Percentiles rank a stretch among this genome's conserved stretches.
These are phyloP conservation scores for Prosopocoilus inquinatus DNA, from an alignment of 2,888 invertebrate genomes.

Conservation along the genomic window DNA sequence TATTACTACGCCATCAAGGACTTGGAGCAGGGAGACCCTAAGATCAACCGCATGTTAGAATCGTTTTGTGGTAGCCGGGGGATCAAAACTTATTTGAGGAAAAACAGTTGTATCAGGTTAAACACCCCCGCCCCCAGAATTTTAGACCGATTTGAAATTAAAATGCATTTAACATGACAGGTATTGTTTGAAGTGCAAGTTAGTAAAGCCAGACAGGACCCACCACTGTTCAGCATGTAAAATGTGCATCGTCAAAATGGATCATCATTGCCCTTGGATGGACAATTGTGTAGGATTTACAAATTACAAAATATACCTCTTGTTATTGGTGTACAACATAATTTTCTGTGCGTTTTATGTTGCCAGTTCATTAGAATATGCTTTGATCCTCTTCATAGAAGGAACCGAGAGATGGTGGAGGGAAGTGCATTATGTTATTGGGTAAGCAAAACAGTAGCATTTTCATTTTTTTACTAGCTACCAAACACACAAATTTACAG, in stretches of 20 bases:
- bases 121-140: too few relatives aligned
- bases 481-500: slow-evolving; percentile 8
- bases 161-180: slow-evolving; percentile 18
- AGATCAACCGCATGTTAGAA: slow-evolving; percentile 3
- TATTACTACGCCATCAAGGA: slow-evolving; percentile 9
- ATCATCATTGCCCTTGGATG: slow-evolving; percentile 43
- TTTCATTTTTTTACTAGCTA: slow-evolving; percentile 7
- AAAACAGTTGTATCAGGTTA: slow-evolving; percentile 15
- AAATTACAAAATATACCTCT: slow-evolving; percentile 38
- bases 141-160: background rate
- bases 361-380: slow-evolving; percentile 10
- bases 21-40: background rate
- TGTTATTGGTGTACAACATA: slow-evolving; percentile 31
- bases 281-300: slow-evolving; percentile 38
- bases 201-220: slow-evolving; percentile 40
- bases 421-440: slow-evolving; percentile 9
- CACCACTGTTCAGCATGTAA: slow-evolving; percentile 40
- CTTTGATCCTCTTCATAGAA: slow-evolving; percentile 1
- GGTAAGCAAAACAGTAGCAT: slow-evolving; percentile 7
- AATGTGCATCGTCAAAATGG: slow-evolving; percentile 40
- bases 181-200: slow-evolving; percentile 35
- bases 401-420: background rate
- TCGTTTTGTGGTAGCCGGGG: slow-evolving; percentile 10
- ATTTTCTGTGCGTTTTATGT: slow-evolving; percentile 16
- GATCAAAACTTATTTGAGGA: slow-evolving; percentile 14